Evolutionary conservation across 2,797 vertebrate genomes (phyloP).

Genomic region (Morus bassanus): DNA sequence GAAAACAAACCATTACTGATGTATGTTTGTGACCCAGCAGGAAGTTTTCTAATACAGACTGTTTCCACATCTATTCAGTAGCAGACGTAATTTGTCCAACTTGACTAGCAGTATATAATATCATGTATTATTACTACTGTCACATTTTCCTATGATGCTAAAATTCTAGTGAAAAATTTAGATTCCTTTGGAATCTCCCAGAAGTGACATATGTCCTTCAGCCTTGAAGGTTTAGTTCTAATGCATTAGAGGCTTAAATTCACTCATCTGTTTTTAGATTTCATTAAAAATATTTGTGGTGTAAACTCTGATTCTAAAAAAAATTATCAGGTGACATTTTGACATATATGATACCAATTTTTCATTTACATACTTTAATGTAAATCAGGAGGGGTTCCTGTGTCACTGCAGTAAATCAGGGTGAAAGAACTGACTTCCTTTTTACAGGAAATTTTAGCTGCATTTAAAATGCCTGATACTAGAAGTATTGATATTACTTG

Average conservation of each 20-base stretch:
- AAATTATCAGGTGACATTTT: not conserved
- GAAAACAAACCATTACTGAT: slow-evolving; percentile 73
- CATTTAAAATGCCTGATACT: not conserved
- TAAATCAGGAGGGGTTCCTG: not conserved
- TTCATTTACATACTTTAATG: not conserved
- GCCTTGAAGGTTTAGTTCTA: not conserved
- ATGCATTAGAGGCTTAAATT: not conserved
- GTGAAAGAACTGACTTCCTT: not conserved
- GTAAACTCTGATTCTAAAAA: not conserved
- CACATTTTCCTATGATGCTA: slow-evolving; percentile 27
- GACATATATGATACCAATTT: not conserved
- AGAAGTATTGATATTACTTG: not conserved
- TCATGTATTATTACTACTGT: slow-evolving; percentile 54
- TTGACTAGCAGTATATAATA: slow-evolving; percentile 48
- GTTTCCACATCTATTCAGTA: slow-evolving; percentile 42
- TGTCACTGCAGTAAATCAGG: not conserved
- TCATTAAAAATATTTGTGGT: not conserved
- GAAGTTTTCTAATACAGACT: slow-evolving; percentile 55
- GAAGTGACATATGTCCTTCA: not conserved
- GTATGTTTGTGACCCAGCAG: slow-evolving; percentile 65
- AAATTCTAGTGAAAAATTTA: slow-evolving; percentile 22
- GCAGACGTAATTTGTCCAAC: slow-evolving; percentile 41
- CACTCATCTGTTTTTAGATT: not conserved
- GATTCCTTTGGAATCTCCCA: not conserved
- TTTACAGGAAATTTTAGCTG: not conserved